phyloP scores from a whole-genome alignment of 2,113 vertebrate genomes.

The Aix galericulata region DNA sequence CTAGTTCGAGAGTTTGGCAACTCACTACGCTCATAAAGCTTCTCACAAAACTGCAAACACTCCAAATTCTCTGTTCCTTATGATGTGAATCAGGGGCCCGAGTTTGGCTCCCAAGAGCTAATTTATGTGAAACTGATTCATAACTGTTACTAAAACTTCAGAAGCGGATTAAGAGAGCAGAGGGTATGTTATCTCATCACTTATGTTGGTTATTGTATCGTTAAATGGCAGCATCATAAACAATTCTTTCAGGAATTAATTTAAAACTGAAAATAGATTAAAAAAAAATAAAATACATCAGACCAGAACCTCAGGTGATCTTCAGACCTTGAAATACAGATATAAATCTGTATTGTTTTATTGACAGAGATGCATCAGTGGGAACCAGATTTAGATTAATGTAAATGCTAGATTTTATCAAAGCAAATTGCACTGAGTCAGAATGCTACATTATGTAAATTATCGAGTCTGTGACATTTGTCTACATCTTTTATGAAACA shows the following conservation, averaged over 20 bases:
- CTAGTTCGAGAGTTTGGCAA: neutral
- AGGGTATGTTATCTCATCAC: neutral
- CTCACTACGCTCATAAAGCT: neutral
- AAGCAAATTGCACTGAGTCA: slow-evolving; percentile 1
- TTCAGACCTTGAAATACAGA: neutral
- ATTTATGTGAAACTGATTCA: neutral
- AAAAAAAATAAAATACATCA: neutral
- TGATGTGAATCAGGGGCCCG: neutral
- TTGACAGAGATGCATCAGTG: slow-evolving; percentile 5
- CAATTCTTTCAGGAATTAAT: neutral
- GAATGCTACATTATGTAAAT: neutral
- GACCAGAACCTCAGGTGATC: neutral
- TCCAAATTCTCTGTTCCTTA: neutral
- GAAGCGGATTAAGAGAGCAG: neutral
- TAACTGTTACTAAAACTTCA: neutral
- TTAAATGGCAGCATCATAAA: neutral
- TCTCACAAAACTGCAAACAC: neutral
- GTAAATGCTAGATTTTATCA: slow-evolving; percentile 28
- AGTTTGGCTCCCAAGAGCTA: neutral
- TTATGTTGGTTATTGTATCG: neutral
- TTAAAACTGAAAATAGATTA: neutral
- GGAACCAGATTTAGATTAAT: neutral
- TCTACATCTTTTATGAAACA: neutral
- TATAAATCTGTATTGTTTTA: neutral
- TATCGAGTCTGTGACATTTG: slow-evolving; percentile 3